These are phyloP conservation scores for Xyrichtys novacula DNA, from an alignment of 2,797 vertebrate genomes.

Conservation along the genomic window DNA sequence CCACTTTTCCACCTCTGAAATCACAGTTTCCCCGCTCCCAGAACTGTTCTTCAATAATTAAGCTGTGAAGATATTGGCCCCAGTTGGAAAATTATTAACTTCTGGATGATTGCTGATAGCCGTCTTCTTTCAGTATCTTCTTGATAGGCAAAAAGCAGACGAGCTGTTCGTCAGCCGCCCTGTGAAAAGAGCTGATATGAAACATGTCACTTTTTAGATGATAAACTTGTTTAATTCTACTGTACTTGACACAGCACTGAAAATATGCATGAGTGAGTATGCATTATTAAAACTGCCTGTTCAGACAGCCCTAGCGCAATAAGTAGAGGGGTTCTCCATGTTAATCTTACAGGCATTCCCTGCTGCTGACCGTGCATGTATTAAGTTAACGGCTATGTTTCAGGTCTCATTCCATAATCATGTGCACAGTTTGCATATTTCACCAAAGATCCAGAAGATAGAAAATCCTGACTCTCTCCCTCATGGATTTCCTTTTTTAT, in stretches of 20 bases:
- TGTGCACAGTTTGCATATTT: slow-evolving; percentile 71
- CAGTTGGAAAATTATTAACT: slow-evolving; percentile 66
- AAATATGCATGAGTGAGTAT: slow-evolving; percentile 82
- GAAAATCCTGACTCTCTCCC: slow-evolving; percentile 27
- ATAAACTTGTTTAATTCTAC: slow-evolving; percentile 84
- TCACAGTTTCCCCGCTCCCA: slow-evolving; percentile 29
- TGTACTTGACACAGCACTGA: slow-evolving; percentile 71
- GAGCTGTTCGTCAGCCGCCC: slow-evolving; percentile 39
- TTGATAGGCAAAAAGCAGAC: slow-evolving; percentile 50
- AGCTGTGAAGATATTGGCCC: slow-evolving; percentile 56
- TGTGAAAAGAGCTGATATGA: slow-evolving; percentile 62
- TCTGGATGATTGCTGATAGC: slow-evolving; percentile 62
- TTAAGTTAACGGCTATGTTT: slow-evolving; percentile 65
- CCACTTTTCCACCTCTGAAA: slow-evolving; percentile 10
- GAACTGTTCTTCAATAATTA: slow-evolving; percentile 53
- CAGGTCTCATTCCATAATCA: slow-evolving; percentile 70
- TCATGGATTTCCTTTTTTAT: slow-evolving; percentile 8
- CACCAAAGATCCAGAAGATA: slow-evolving; percentile 32
- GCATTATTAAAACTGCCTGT: slow-evolving; percentile 81
- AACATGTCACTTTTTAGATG: slow-evolving; percentile 76
- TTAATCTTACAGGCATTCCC: slow-evolving; percentile 74
- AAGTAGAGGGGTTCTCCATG: slow-evolving; percentile 66
- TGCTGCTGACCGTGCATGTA: slow-evolving; percentile 72
- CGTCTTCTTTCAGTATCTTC: slow-evolving; percentile 65
- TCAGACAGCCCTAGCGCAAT: slow-evolving; percentile 67